These are phyloP conservation scores for Romanogobio albipinnatus DNA, from an alignment of 2,113 vertebrate species.

Conservation along the genomic window DNA sequence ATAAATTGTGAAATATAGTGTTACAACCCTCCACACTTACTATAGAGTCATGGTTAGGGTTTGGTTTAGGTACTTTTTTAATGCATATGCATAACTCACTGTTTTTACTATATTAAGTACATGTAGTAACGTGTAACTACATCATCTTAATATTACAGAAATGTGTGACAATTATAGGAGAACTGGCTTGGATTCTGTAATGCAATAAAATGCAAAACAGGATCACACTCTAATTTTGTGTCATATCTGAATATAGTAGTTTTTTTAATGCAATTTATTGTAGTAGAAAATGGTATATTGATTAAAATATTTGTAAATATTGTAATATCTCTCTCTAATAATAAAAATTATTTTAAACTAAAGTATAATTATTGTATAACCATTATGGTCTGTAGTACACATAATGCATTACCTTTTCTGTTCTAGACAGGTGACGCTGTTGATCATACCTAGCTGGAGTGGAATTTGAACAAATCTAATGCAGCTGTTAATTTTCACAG, in stretches of 20 bases:
- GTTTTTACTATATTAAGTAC: too few relatives aligned
- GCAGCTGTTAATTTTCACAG: conserved; percentile 1
- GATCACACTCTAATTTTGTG: too few relatives aligned
- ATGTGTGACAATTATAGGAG: too few relatives aligned
- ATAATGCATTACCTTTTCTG: not conserved
- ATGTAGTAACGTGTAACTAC: too few relatives aligned
- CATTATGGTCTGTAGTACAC: not conserved
- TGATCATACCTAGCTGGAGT: not conserved
- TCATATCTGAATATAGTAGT: too few relatives aligned
- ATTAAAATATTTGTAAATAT: not conserved
- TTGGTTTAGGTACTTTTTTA: too few relatives aligned
- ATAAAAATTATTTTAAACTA: not conserved
- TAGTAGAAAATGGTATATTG: not conserved
- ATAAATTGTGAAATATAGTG: not conserved
- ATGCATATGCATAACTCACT: too few relatives aligned
- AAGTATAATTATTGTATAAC: not conserved
- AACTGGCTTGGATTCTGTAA: too few relatives aligned
- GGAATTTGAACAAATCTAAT: conserved; percentile 14
- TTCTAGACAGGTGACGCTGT: not conserved
- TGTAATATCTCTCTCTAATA: too few relatives aligned
- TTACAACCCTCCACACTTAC: not conserved
- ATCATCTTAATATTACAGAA: too few relatives aligned
- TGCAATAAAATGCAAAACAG: not conserved
- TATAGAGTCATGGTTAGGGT: too few relatives aligned
- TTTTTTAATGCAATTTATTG: not conserved